These are phyloP conservation scores for Lagria hirta DNA, from an alignment of 2,888 invertebrate genomes.

Conservation along the genomic window DNA sequence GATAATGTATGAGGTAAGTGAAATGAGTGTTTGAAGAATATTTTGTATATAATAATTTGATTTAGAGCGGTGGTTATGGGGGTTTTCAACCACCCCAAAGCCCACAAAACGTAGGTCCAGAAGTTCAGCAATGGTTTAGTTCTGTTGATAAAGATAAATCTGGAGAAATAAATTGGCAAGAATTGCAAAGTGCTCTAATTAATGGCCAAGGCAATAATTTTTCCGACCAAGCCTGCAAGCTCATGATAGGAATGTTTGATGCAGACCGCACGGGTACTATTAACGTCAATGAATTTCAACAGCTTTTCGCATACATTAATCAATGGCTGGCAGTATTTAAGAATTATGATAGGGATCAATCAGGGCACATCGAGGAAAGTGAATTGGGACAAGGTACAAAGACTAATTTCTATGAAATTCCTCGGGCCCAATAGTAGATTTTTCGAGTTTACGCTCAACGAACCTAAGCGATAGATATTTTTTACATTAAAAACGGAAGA, in stretches of 20 bases:
- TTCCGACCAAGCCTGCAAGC: constrained; percentile 77
- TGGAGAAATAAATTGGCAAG: constrained; percentile 75
- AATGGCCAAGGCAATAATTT: constrained; percentile 85
- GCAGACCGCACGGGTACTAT: constrained; percentile 82
- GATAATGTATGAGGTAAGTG: not conserved
- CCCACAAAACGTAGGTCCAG: constrained; percentile 60
- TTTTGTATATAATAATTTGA: not conserved
- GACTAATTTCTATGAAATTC: no score
- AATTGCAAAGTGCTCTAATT: constrained; percentile 77
- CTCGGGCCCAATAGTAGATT: no score
- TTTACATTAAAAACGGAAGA: no score
- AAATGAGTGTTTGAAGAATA: not conserved
- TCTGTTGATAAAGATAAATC: constrained; percentile 83
- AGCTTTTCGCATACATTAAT: constrained; percentile 83
- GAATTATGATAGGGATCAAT: constrained; percentile 81
- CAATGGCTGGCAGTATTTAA: constrained; percentile 86
- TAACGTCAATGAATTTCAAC: constrained; percentile 80
- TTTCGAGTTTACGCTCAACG: no score
- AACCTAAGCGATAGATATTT: no score
- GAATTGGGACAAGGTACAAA: constrained; percentile 72
- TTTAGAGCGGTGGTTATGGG: not conserved
- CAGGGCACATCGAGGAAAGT: constrained; percentile 78
- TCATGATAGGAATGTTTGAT: constrained; percentile 94
- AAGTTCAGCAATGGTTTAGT: constrained; percentile 80
- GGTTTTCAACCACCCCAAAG: constrained; percentile 19